Conservation (phyloP, 2,113 vertebrate species). For the Holacanthus passer region DNA sequence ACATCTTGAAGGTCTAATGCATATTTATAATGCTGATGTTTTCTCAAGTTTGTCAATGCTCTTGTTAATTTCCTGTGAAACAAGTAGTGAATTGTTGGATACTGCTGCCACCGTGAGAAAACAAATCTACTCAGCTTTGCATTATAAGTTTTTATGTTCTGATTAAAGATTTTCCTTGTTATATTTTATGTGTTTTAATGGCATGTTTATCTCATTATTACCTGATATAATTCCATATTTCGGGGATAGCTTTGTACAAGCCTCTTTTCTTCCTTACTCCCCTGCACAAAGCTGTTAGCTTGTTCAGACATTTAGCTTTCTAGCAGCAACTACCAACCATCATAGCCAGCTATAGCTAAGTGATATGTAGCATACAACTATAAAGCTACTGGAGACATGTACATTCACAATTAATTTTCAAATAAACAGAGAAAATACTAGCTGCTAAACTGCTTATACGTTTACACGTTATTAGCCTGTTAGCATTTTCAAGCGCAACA, state of each 20-base stretch:
- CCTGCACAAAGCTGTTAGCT: conserved; percentile 8
- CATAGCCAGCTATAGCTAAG: too few relatives aligned
- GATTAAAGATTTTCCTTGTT: not conserved
- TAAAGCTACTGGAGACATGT: too few relatives aligned
- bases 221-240: too few relatives aligned
- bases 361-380: too few relatives aligned
- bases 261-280: not conserved
- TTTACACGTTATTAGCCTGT: too few relatives aligned
- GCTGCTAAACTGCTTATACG: too few relatives aligned
- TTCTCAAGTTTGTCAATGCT: not conserved
- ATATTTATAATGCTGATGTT: not conserved
- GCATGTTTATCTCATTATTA: too few relatives aligned
- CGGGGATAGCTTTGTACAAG: too few relatives aligned
- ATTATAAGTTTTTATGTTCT: not conserved
- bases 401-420: too few relatives aligned
- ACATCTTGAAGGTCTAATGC: not conserved
- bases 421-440: too few relatives aligned
- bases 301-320: not conserved
- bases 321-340: not conserved
- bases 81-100: not conserved
- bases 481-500: too few relatives aligned
- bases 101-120: not conserved
- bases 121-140: not conserved
- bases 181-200: not conserved
- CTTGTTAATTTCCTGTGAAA: not conserved